Percentiles rank a stretch among this genome's conserved stretches.
Evolutionary conservation across 2,888 invertebrate species (phyloP).

Genomic region (Yponomeuta plumbellus): DNA sequence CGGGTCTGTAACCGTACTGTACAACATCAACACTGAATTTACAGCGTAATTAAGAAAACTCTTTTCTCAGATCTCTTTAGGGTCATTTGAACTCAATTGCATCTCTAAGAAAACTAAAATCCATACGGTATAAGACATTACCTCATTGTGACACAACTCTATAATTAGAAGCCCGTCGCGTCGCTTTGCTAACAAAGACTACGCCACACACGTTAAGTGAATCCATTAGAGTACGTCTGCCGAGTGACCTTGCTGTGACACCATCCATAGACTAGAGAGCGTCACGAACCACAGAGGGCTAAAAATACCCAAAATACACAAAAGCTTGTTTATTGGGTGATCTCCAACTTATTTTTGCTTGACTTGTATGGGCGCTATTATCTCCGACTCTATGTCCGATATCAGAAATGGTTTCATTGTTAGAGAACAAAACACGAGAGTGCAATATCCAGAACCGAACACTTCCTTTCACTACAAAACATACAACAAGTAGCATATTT

Average conservation of each 20-base stretch:
- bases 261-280: not conserved
- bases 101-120: too few relatives aligned
- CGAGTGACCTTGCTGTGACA: slow-evolving; percentile 13
- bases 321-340: not conserved
- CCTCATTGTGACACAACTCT: not conserved
- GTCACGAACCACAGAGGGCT: slow-evolving; percentile 8
- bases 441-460: slow-evolving; percentile 42
- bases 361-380: not conserved
- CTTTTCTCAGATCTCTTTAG: too few relatives aligned
- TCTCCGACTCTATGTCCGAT: not conserved
- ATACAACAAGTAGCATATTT: slow-evolving; percentile 49
- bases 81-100: too few relatives aligned
- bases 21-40: not conserved
- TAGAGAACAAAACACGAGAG: slow-evolving; percentile 45
- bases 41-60: not conserved
- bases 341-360: not conserved
- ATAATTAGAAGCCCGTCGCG: not conserved
- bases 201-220: slow-evolving; percentile 30
- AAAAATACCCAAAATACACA: not conserved
- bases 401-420: slow-evolving; percentile 34
- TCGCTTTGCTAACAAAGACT: not conserved
- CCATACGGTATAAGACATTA: too few relatives aligned
- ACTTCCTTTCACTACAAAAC: slow-evolving; percentile 59
- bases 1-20: not conserved
- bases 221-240: slow-evolving; percentile 39